phyloP scores from a whole-genome alignment of 2,888 invertebrate genomes.

The Nesidiocoris tenuis region DNA sequence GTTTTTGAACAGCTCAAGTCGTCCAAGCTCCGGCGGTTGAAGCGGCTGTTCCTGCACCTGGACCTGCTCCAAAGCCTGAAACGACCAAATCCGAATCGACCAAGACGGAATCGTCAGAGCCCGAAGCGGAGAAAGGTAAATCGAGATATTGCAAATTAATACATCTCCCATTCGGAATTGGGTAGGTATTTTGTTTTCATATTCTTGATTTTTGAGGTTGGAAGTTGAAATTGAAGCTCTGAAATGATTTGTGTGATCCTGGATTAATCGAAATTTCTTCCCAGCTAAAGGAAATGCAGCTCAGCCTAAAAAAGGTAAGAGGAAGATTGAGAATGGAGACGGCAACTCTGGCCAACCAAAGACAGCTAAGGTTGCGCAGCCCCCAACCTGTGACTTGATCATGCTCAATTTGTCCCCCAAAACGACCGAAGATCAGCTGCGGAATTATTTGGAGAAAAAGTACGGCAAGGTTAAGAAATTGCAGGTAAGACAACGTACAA shows the following conservation, averaged over 20 bases:
- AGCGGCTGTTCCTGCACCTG: neutral
- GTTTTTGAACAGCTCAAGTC: neutral
- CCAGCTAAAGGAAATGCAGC: too few species aligned
- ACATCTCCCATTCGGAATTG: too few species aligned
- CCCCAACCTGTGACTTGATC: constrained; percentile 93
- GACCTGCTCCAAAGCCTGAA: too few species aligned
- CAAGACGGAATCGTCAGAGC: too few species aligned
- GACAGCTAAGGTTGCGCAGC: constrained; percentile 56
- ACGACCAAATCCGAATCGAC: too few species aligned
- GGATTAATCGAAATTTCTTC: too few species aligned
- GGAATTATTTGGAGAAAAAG: constrained; percentile 89
- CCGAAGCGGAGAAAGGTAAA: too few species aligned
- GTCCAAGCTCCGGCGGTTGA: neutral
- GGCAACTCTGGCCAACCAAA: neutral
- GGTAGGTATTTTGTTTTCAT: too few species aligned
- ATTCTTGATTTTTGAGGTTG: too few species aligned
- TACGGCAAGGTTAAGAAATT: constrained; percentile 96
- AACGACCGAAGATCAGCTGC: constrained; percentile 90
- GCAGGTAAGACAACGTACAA: constrained; percentile 49
- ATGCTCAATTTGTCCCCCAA: constrained; percentile 97
- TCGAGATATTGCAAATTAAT: too few species aligned
- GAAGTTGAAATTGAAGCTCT: too few species aligned
- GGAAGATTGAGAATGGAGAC: neutral
- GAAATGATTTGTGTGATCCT: too few species aligned
- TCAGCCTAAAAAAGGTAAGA: neutral